Base-by-base conservation (phyloP, 2,888 invertebrate genomes). In the Koerneria pararmatus region DNA sequence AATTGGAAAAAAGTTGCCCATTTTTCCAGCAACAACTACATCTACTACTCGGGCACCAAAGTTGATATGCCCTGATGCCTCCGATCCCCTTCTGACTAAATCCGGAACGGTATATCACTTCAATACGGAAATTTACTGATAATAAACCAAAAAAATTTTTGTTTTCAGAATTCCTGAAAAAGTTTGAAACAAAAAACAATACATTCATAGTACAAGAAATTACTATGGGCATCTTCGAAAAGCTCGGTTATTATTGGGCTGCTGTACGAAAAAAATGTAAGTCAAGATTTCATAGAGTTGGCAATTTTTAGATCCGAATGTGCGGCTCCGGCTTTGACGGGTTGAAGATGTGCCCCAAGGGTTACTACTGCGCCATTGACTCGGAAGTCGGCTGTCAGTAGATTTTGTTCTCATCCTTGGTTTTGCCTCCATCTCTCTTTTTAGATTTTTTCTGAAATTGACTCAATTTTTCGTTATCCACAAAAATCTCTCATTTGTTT, bases 301-400 rank as follows among this genome's bases (percentile, higher is more conserved):
- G 63, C 54, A n/a, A 24, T 65, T 72, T 34, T 49, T 46, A 70
- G 37, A 59, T 66, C 8, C 27, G 66, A n/a, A 32, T 34, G 24
- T 83, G 83, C 66, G 83, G 83, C 54, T 71, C 80, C 29, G 83
- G 83, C 15, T 77, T 80, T 64, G 83, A 83, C 69, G 83, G 83
- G 35, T 68, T 78, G 31, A 74, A 79, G 37, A 74, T 83, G 73
- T 83, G 83, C 49, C 80, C 82, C 6, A 67, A 66, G 46, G 80
- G 82, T 66, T 80, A 74, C 71, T 83, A 82, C 69, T 83, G 83
- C 56, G 78, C 82, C 15, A 83, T 83, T 66, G 79, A 82, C 64
- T 62, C 69, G 15, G 73, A 69, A 3, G 68, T 67, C 56, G 71
- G 70, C 65, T 71, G 74, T 75, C 54, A 65, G 70, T 68, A n/a